Base-by-base conservation (phyloP, 2,888 invertebrate genomes). In the Gerosis bhagava region DNA sequence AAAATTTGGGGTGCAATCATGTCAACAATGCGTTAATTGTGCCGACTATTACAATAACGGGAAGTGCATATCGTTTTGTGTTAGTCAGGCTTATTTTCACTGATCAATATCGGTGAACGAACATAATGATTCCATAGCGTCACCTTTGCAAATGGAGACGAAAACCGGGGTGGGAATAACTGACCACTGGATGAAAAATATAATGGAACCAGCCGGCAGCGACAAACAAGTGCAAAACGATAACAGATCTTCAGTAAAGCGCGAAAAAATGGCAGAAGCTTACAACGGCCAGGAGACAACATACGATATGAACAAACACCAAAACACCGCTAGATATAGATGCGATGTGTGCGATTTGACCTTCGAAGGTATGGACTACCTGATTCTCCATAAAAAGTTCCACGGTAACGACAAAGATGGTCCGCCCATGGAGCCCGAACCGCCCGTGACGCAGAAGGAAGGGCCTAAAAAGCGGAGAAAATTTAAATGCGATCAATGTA, bases 161-260 rank as follows among this genome's bases (percentile, higher is more conserved):
- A 86, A 86, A 62, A 73, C 83, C 54, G 82, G 78, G 57, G 73
- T 76, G 54, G 79, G 80, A 35, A 78, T 80, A 59, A 57, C 56
- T 46, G 83, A 87, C 53, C 87, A 86, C 59, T 88, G 87, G 87
- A 83, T 87, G 80, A 87, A 86, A 69, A 83, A 73, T 74, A 80
- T 87, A 71, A 88, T 88, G 87, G 87, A 88, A 62, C 79, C 86
- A 63, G 77, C 83, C 65, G 73, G 77, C 45, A 78, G 70, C 54
- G 86, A 87, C 67, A 82, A 84, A 71, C 62, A 62, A 51, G 47
- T 63, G 55, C 61, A 63, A 51, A 73, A 73, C 70, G 79, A 80
- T 57, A 62, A 63, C 50, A 70, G 74, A 54, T 64, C 64, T 21
- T 76, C 75, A 53, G 82, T 88, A 16, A 88, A 88, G 70, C 77